Evolutionary conservation across 2,113 vertebrate species (phyloP).

Genomic region (Triplophysa dalaica): DNA sequence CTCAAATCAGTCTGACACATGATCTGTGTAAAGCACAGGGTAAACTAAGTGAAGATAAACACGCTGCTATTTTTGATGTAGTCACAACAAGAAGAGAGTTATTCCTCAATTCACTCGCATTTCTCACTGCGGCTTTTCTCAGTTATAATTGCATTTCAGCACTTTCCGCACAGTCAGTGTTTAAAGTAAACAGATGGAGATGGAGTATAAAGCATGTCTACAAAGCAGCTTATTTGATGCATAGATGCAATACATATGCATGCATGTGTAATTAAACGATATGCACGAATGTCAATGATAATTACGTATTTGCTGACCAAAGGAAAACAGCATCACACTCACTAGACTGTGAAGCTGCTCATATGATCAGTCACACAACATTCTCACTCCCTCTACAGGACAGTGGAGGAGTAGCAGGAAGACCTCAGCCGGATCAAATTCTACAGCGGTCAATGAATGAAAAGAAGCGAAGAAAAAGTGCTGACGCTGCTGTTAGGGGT

Average conservation of each 20-base stretch:
- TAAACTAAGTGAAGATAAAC: conserved; percentile 11
- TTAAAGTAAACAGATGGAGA: not conserved
- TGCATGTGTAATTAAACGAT: not conserved
- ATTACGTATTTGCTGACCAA: conserved; percentile 19
- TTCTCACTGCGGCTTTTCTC: conserved; percentile 17
- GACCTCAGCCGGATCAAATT: not conserved
- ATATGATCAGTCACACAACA: conserved; percentile 11
- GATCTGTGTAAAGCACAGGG: conserved; percentile 8
- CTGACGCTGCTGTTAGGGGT: not conserved
- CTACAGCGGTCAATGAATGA: not conserved
- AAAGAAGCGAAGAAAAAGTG: not conserved
- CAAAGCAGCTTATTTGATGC: conserved; percentile 6
- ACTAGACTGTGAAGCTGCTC: not conserved
- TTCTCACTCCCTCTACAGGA: conserved; percentile 45
- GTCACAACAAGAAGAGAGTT: not conserved
- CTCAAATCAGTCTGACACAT: conserved; percentile 24
- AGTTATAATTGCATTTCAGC: conserved; percentile 17
- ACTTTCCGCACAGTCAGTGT: not conserved
- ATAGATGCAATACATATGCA: not conserved
- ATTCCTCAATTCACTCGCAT: conserved; percentile 16
- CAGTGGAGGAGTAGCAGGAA: conserved; percentile 6
- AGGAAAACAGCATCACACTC: not conserved
- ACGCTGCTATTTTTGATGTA: not conserved
- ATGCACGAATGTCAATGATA: conserved; percentile 11
- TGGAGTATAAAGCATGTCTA: not conserved